These are phyloP conservation scores for Mycteria americana DNA, from an alignment of 2,797 vertebrate genomes.

Conservation along the genomic window DNA sequence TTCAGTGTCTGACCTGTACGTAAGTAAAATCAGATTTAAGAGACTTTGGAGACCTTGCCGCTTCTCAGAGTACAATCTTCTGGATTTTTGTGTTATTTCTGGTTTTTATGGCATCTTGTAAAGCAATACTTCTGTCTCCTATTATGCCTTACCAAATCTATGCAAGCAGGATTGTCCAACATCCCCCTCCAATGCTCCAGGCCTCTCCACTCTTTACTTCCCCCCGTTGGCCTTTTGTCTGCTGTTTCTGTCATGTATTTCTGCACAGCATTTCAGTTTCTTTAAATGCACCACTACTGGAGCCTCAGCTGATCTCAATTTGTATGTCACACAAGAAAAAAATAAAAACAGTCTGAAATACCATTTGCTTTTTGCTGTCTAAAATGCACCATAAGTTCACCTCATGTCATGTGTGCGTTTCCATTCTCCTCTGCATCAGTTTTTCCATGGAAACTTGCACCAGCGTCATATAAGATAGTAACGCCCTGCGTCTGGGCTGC, in stretches of 20 bases:
- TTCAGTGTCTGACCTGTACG: neutral
- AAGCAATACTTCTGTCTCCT: neutral
- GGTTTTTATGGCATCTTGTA: neutral
- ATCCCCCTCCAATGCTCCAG: neutral
- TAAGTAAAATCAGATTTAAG: neutral
- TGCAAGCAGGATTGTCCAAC: neutral
- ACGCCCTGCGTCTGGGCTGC: neutral
- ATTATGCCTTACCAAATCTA: neutral
- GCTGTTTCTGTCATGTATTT: neutral
- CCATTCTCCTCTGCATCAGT: rapidly evolving
- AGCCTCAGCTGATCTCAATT: slow-evolving; percentile 50
- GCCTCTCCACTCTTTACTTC: neutral
- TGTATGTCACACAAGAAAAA: neutral
- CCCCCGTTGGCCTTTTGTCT: neutral
- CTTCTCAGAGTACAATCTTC: neutral
- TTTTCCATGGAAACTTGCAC: slow-evolving; percentile 25
- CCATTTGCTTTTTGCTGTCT: neutral
- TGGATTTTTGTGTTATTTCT: neutral
- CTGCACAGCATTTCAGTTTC: neutral
- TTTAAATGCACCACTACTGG: neutral
- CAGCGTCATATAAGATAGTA: neutral
- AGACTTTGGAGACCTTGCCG: neutral
- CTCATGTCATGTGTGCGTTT: neutral
- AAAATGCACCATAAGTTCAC: neutral
- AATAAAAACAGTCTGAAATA: neutral